Percentiles rank a stretch among this genome's conserved stretches.
These are phyloP conservation scores for Papilio dardanus DNA, from an alignment of 1,140 invertebrate genomes.

Conservation along the genomic window DNA sequence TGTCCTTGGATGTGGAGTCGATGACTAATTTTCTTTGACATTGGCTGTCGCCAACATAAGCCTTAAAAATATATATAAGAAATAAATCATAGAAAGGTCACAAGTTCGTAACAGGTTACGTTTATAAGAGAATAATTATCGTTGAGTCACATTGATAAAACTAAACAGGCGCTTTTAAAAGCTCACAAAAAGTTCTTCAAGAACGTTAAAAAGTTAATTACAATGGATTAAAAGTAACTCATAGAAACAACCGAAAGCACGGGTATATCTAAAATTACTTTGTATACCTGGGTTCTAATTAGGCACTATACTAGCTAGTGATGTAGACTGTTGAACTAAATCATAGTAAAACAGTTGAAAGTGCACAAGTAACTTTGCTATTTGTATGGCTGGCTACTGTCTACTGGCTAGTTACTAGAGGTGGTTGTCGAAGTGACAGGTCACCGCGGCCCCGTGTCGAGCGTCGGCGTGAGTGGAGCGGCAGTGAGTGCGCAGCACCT, in stretches of 20 bases:
- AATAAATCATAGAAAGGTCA: not conserved
- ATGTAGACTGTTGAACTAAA: no score
- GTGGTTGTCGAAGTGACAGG: conserved; percentile 52
- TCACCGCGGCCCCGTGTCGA: conserved; percentile 42
- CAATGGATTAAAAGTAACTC: not conserved
- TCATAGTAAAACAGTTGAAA: conserved; percentile 36
- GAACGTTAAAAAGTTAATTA: not conserved
- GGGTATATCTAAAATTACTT: no score
- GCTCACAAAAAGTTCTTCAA: no score
- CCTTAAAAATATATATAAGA: not conserved
- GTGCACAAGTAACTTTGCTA: conserved; percentile 34
- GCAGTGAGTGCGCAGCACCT: conserved; percentile 71
- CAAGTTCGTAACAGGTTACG: not conserved
- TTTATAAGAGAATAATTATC: not conserved
- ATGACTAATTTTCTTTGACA: not conserved
- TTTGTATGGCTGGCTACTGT: not conserved
- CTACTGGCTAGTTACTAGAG: conserved; percentile 51
- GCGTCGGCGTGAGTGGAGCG: conserved; percentile 38
- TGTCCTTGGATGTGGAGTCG: conserved; percentile 12
- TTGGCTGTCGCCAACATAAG: not conserved
- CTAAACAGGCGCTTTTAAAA: no score
- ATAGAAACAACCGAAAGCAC: not conserved
- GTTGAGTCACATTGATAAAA: no score
- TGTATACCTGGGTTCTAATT: no score
- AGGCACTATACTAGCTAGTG: no score